Base-by-base conservation (phyloP, 2,888 invertebrate genomes). In the Lordiphosa andalusiaca region DNA sequence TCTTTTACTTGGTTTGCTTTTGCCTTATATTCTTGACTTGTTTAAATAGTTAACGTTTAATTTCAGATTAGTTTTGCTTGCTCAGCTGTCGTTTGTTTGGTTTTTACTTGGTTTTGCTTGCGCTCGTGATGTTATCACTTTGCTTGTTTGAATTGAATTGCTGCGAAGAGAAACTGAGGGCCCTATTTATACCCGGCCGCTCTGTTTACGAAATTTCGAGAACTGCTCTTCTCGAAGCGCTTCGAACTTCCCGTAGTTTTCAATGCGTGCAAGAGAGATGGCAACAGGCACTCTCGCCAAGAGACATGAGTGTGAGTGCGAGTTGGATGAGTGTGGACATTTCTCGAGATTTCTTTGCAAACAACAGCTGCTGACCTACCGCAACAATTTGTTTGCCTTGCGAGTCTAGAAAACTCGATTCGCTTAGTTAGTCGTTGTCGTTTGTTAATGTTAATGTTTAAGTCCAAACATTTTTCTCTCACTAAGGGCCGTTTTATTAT, bases 91-190 rank as follows among this genome's bases (percentile, higher is more conserved):
- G 58, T 69, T 70, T 60, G 52, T 19, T 56, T 60, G 44, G 36
- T n/a, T 56, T 67, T 21, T 36, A 2, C 7, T 30, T 35, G 30
- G 36, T 42, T 48, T 33, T 23, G 13, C 39, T 52, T 37, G 41
- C 39, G 47, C 48, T 57, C 40, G 53, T 60, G 66, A 66, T 61
- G 67, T 62, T 60, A 41, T 71, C 63, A 62, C 60, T 64, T 82
- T 38, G 70, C 59, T 76, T 83, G 64, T 16, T 83, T 67, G 59
- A 67, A 41, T 71, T 75, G 38, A 72, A 73, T 40, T 77, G 78
- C 35, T 37, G n/a, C 54, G 10, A 58, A 53, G 61, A 63, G 68
- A 38, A 53, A 68, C n/a, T 40, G 36, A 6, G 51, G 30, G 37
- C 52, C 40, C 47, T 76, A 80, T 78, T 78, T 78, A 78, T 78